phyloP scores from a whole-genome alignment of 2,797 vertebrate species.

The Rallus crepitans region DNA sequence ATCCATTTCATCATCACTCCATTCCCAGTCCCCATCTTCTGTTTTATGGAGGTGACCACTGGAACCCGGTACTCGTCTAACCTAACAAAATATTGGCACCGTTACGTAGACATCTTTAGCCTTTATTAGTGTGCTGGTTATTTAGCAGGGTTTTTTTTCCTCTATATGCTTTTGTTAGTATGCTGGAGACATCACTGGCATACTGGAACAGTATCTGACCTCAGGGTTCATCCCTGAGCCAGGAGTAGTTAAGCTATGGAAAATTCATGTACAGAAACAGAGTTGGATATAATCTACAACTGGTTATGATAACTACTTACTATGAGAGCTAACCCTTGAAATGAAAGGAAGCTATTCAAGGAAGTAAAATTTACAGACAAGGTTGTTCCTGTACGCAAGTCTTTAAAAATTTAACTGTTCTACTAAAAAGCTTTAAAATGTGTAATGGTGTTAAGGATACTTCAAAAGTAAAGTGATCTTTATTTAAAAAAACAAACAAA shows the following conservation, averaged over 20 bases:
- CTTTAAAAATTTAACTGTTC: not conserved
- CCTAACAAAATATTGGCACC: conserved; percentile 77
- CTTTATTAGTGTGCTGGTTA: not conserved
- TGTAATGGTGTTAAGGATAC: not conserved
- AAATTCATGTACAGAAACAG: not conserved
- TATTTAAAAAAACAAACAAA: not conserved
- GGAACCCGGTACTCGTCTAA: conserved; percentile 94
- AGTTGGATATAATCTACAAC: not conserved
- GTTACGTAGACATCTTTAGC: not conserved
- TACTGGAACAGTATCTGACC: not conserved
- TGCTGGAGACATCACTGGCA: not conserved
- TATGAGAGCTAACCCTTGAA: not conserved
- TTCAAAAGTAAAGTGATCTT: not conserved
- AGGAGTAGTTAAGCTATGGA: not conserved
- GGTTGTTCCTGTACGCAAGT: not conserved
- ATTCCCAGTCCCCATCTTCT: conserved; percentile 98
- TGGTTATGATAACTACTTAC: not conserved
- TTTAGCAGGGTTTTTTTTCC: not conserved
- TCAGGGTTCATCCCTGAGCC: not conserved
- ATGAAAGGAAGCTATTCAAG: not conserved
- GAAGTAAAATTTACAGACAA: not conserved
- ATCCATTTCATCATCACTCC: conserved; percentile 98
- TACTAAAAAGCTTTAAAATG: not conserved
- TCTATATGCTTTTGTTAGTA: not conserved
- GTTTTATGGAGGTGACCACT: conserved; percentile 98